Percentiles rank a stretch among this genome's conserved stretches.
Evolutionary conservation across 2,113 vertebrate species (phyloP).

Genomic region (Peromyscus californicus): DNA sequence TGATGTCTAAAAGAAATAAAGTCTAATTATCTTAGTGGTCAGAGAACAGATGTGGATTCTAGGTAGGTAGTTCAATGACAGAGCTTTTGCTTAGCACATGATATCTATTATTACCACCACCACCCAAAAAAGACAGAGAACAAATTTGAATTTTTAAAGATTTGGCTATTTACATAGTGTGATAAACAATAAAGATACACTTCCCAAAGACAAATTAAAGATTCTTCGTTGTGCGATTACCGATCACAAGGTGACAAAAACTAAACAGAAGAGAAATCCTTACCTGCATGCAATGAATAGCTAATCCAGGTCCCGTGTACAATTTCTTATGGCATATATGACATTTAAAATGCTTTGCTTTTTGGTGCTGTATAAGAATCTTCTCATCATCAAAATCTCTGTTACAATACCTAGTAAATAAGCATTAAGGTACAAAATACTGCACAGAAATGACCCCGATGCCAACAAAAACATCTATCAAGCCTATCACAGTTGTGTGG

Average conservation of each 20-base stretch:
- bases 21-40: not conserved
- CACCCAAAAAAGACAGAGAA: not conserved
- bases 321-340: slow-evolving; percentile 99
- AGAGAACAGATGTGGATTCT: not conserved
- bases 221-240: not conserved
- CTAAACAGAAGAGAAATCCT: slow-evolving; percentile 50
- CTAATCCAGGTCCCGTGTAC: slow-evolving; percentile 98
- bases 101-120: not conserved
- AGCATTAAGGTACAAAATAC: slow-evolving; percentile 85
- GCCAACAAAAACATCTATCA: not conserved
- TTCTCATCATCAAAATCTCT: slow-evolving; percentile 99
- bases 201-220: not conserved
- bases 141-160: not conserved
- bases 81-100: not conserved
- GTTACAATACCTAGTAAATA: slow-evolving; percentile 96
- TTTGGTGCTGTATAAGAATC: slow-evolving; percentile 99
- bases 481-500: no score
- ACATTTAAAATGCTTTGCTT: slow-evolving; percentile 99
- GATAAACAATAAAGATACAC: not conserved
- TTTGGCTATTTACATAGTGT: not conserved
- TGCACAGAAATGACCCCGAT: not conserved
- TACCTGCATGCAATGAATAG: slow-evolving; percentile 99
- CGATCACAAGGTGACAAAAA: not conserved
- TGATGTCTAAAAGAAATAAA: not conserved
- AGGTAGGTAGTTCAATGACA: not conserved